phyloP scores from a whole-genome alignment of 1,140 invertebrate genomes.

The Neodiprion lecontei region DNA sequence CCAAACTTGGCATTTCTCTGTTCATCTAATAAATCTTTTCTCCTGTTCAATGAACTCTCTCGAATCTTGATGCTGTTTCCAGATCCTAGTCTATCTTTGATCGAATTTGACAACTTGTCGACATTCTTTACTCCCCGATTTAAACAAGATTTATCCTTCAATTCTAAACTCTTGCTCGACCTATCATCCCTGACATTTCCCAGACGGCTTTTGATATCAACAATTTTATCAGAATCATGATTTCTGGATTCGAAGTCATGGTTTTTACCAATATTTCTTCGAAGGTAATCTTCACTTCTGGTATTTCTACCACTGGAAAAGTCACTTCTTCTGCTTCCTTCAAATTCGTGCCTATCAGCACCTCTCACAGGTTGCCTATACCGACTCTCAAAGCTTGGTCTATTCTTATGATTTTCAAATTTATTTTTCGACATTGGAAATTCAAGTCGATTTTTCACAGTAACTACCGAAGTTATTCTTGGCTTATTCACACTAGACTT shows the following conservation, averaged over 20 bases:
- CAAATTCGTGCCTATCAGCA: constrained; percentile 25
- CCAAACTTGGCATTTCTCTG: constrained; percentile 21
- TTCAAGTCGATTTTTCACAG: constrained; percentile 51
- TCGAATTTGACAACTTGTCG: constrained; percentile 31
- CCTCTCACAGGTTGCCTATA: constrained; percentile 34
- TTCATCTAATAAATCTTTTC: constrained; percentile 49
- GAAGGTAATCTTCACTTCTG: constrained; percentile 15
- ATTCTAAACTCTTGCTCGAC: constrained; percentile 26
- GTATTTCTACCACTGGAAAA: constrained; percentile 30
- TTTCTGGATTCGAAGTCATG: constrained; percentile 27
- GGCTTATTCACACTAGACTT: constrained; percentile 54
- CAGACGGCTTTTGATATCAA: constrained; percentile 42
- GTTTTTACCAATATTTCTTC: constrained; percentile 4
- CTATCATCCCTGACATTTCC: constrained; percentile 33
- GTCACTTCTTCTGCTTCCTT: constrained; percentile 30
- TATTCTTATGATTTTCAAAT: constrained; percentile 39
- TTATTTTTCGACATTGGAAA: constrained; percentile 42
- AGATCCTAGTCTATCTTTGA: constrained; percentile 49
- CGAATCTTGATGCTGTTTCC: not conserved
- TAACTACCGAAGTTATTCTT: constrained; percentile 53
- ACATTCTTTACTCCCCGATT: constrained; percentile 21
- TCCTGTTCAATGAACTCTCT: constrained; percentile 29
- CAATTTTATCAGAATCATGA: constrained; percentile 25
- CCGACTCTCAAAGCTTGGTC: constrained; percentile 26
- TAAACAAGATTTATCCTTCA: constrained; percentile 29